These are phyloP conservation scores for Ctenomys sociabilis DNA, from an alignment of 2,113 vertebrate species.

Conservation along the genomic window DNA sequence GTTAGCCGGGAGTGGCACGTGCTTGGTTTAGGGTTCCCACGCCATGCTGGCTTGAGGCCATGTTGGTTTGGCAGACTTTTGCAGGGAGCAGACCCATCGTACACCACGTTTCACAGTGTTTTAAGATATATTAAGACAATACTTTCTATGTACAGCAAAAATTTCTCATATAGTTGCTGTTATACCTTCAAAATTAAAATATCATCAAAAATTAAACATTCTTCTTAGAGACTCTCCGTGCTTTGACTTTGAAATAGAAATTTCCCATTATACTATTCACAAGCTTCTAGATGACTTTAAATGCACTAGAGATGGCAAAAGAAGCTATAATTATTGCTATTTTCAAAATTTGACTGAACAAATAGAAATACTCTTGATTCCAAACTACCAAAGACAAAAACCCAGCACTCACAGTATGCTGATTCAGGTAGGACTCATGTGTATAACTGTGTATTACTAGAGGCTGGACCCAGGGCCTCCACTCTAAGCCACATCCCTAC, in stretches of 20 bases:
- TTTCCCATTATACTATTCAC: slow-evolving; percentile 16
- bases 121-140: slow-evolving; percentile 6
- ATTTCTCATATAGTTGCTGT: slow-evolving; percentile 24
- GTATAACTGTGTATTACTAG: no score
- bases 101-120: not conserved
- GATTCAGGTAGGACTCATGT: not conserved
- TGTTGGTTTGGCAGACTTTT: no score
- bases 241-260: slow-evolving; percentile 52
- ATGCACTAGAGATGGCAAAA: not conserved
- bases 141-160: slow-evolving; percentile 42
- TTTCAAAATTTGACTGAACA: not conserved
- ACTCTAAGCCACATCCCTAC: no score
- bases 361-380: not conserved
- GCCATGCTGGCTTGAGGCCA: no score
- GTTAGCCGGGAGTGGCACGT: no score
- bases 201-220: slow-evolving; percentile 29
- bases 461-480: no score
- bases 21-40: no score
- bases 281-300: not conserved
- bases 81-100: no score
- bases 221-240: not conserved
- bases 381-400: not conserved
- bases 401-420: not conserved
- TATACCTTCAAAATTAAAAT: slow-evolving; percentile 55
- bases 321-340: not conserved